phyloP scores from a whole-genome alignment of 2,113 vertebrate species.

The Phylloscopus trochilus region DNA sequence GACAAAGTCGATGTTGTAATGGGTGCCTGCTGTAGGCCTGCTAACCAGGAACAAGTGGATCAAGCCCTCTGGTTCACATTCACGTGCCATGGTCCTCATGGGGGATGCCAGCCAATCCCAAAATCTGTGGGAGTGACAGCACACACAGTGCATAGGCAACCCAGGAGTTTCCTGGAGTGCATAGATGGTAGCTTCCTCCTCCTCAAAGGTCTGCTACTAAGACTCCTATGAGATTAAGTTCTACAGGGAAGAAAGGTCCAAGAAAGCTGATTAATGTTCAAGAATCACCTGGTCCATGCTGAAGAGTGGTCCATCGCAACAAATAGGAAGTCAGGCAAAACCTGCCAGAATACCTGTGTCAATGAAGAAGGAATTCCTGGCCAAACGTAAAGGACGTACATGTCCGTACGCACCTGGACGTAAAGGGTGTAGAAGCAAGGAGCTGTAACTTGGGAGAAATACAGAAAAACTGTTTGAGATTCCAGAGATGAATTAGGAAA shows the following conservation, averaged over 20 bases:
- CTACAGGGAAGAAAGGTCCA: not conserved
- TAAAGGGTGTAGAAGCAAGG: not conserved
- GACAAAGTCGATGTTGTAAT: not conserved
- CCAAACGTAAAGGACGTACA: not conserved
- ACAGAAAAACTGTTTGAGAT: not conserved
- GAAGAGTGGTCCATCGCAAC: not conserved
- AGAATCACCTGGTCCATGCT: not conserved
- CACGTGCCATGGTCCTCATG: fast-evolving
- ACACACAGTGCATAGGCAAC: not conserved
- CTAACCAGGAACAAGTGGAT: not conserved
- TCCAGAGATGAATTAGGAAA: not conserved
- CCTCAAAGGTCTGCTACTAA: not conserved
- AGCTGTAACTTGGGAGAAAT: fast-evolving
- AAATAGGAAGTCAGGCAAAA: not conserved
- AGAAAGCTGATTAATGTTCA: not conserved
- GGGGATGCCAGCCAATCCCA: fast-evolving
- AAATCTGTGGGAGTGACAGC: not conserved
- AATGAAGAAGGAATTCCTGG: not conserved
- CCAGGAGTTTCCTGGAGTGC: not conserved
- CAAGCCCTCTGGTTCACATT: not conserved
- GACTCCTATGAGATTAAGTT: not conserved
- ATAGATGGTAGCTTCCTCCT: not conserved
- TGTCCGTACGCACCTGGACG: too few species aligned
- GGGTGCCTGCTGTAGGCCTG: not conserved
- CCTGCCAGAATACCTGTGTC: fast-evolving